Conservation (phyloP, 2,797 vertebrate genomes). For the Chelidonichthys spinosus region DNA sequence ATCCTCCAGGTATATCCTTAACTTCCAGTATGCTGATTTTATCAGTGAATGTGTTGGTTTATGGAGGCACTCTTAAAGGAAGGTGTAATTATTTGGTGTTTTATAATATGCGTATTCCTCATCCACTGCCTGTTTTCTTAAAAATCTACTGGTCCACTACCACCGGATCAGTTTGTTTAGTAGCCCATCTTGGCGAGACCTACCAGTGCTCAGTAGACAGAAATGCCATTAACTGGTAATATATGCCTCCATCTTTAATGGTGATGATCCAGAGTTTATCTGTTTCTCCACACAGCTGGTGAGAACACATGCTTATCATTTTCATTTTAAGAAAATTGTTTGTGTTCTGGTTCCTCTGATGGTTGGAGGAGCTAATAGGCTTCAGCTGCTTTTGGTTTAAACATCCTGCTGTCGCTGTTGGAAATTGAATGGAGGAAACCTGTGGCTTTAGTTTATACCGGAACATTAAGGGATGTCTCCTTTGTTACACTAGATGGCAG, state of each 20-base stretch:
- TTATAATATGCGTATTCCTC: neutral
- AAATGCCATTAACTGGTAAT: constrained; percentile 12
- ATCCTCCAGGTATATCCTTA: neutral
- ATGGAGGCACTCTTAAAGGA: neutral
- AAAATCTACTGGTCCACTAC: neutral
- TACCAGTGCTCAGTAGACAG: neutral
- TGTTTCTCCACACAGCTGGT: constrained; percentile 6
- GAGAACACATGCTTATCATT: constrained; percentile 17
- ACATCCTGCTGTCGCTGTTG: constrained; percentile 4
- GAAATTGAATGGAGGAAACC: constrained; percentile 16
- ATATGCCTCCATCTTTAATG: constrained; percentile 1
- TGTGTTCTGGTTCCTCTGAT: constrained; percentile 6
- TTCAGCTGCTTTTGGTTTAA: constrained; percentile 38
- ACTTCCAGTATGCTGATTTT: neutral
- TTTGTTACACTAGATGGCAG: constrained; percentile 77
- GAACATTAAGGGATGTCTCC: constrained; percentile 14
- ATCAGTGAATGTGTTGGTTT: neutral
- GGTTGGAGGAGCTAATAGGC: constrained; percentile 5
- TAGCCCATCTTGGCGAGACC: neutral
- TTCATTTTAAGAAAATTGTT: constrained; percentile 35
- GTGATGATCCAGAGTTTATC: neutral
- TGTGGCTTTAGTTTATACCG: neutral
- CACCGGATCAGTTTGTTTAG: neutral
- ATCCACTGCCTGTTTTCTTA: neutral
- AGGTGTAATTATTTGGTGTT: neutral